Percentiles rank a stretch among this genome's conserved stretches.
Evolutionary conservation across 2,113 vertebrate species (phyloP).

Genomic region (Corythaeola cristata): DNA sequence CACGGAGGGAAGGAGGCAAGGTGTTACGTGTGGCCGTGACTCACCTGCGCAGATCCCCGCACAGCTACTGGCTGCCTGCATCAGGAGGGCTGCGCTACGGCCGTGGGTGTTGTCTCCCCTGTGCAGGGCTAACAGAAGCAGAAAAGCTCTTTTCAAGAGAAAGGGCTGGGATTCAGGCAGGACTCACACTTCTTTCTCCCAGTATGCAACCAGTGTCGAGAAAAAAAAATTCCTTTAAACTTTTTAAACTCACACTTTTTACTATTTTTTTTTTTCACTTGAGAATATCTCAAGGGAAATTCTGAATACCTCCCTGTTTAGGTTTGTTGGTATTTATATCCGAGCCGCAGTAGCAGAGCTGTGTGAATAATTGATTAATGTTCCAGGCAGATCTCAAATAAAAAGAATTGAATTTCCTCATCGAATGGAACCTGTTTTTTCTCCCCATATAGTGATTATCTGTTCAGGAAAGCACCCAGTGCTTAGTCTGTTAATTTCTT

Average conservation of each 20-base stretch:
- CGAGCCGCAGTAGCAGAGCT: neutral
- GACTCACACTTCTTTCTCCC: neutral
- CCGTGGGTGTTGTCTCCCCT: rapidly evolving
- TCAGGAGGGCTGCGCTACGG: neutral
- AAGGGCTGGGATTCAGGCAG: neutral
- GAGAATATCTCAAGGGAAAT: neutral
- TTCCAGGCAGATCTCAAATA: conserved; percentile 10
- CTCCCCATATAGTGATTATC: neutral
- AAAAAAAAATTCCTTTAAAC: neutral
- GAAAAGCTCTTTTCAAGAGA: neutral
- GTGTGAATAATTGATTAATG: neutral
- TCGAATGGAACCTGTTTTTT: neutral
- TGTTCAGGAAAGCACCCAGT: neutral
- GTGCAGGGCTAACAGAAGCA: neutral
- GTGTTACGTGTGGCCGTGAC: rapidly evolving
- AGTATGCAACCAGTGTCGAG: neutral
- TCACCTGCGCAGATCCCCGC: rapidly evolving
- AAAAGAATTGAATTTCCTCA: neutral
- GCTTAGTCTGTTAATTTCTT: neutral
- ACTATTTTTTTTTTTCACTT: neutral
- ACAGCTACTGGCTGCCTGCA: neutral
- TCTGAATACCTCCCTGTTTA: neutral
- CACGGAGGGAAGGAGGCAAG: neutral
- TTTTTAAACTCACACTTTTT: neutral
- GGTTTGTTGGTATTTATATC: neutral